Evolutionary conservation across 2,888 invertebrate species (phyloP), one percentile per base, ranked within the genome.

Genomic region (Caprella mutica): DNA sequence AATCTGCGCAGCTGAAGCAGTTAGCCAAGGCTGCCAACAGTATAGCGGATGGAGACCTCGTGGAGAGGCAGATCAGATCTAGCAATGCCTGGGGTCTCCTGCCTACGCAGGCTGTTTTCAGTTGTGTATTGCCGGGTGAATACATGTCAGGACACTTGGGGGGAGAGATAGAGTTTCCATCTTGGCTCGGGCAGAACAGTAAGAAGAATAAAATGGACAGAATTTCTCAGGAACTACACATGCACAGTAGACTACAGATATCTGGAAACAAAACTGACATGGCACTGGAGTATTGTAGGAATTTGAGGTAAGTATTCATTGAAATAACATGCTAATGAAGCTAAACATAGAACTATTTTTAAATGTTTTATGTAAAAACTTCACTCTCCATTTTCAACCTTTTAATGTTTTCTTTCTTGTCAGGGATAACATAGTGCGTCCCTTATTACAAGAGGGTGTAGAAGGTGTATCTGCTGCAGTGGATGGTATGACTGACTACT

Each of bases 121-220:
- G 90, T 40, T 89, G 90, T 14, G 90, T 94, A 40, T 76, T 96
- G 55, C 97, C 97, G 0, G 93, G 96, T 0, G 80, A 85, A 68
- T 76, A 80, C 55, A 80, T 97, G 80, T 78, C 83, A 26, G 97
- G 97, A 0, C 79, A 83, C 69, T 73, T 93, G 58, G 76, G 78
- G 0, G 82, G 80, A 0, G 85, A 85, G 76, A 85, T 93, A 21
- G 83, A 85, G 69, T 98, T 98, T 73, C 98, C 98, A 2, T 76
- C 80, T 38, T 98, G 97, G 96, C 81, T 98, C 54, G 98, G 98
- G 1, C 91, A 91, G 74, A 90, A 94, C 76, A 96, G 97, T 0
- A 83, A 81, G 63, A 76, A 79, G 19, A 81, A 75, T 65, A 97
- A 96, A 75, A 82, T 86, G 70, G 81, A 83, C 44, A 77, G 94